Percentiles rank a stretch among this genome's conserved stretches.
These are phyloP conservation scores for Myotis lucifugus DNA, from an alignment of 2,113 vertebrate genomes.

Conservation along the genomic window DNA sequence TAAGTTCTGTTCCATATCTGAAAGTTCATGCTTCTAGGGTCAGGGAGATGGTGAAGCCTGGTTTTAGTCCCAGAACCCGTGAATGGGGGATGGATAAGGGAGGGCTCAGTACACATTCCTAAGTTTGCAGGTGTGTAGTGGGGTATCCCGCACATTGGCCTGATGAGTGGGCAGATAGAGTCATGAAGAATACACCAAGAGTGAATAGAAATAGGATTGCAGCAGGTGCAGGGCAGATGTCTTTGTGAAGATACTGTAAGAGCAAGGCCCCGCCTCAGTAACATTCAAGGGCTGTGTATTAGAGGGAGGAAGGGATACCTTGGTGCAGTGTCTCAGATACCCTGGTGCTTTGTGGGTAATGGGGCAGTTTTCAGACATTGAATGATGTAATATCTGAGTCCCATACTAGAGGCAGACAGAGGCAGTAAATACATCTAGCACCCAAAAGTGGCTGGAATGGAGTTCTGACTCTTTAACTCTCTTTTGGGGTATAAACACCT, in stretches of 20 bases:
- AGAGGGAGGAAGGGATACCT: conserved; percentile 40
- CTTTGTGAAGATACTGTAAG: conserved; percentile 51
- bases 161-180: neutral
- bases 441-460: conserved; percentile 33
- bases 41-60: neutral
- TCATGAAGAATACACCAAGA: neutral
- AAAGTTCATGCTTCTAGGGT: conserved; percentile 29
- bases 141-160: neutral
- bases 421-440: neutral
- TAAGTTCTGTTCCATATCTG: neutral
- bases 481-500: neutral
- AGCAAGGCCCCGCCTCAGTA: neutral
- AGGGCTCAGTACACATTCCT: neutral
- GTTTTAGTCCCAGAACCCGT: conserved; percentile 31
- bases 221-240: conserved; percentile 44
- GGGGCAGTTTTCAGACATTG: conserved; percentile 51
- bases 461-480: neutral
- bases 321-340: conserved; percentile 44
- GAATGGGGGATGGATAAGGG: neutral
- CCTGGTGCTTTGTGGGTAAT: conserved; percentile 68
- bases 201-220: conserved; percentile 17
- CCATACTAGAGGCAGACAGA: conserved; percentile 30
- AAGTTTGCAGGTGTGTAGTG: conserved; percentile 22
- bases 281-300: neutral
- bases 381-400: conserved; percentile 61